Conservation (phyloP, 2,797 vertebrate genomes). For the Brotula barbata region DNA sequence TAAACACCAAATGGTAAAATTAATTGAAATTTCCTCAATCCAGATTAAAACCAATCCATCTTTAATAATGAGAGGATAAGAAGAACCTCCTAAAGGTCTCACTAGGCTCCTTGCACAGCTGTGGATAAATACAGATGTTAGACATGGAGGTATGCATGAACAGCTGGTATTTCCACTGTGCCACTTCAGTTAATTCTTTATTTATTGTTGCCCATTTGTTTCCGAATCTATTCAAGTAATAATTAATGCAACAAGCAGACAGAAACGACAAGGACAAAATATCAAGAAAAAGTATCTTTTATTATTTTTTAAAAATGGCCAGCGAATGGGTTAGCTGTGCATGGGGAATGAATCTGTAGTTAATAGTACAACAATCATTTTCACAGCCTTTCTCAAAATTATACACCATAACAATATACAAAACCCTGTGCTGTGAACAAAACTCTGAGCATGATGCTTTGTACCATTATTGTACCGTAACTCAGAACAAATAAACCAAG, state of each 20-base stretch:
- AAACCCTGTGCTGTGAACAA: constrained; percentile 70
- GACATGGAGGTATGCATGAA: constrained; percentile 18
- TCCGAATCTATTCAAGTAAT: constrained; percentile 19
- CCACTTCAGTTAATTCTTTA: constrained; percentile 5
- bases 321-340: constrained; percentile 92
- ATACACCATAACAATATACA: constrained; percentile 76
- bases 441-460: constrained; percentile 41
- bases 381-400: constrained; percentile 81
- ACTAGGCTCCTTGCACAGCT: constrained; percentile 35
- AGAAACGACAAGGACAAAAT: constrained; percentile 58
- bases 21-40: too few relatives aligned
- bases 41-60: too few relatives aligned
- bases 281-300: constrained; percentile 72
- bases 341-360: constrained; percentile 85
- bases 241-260: constrained; percentile 1
- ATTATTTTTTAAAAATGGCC: constrained; percentile 75
- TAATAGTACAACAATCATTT: constrained; percentile 78
- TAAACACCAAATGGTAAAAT: too few relatives aligned
- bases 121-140: constrained; percentile 49
- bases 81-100: constrained; percentile 12
- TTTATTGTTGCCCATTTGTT: constrained; percentile 10
- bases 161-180: constrained; percentile 23
- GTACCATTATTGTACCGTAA: constrained; percentile 35
- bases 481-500: constrained; percentile 63
- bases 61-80: too few relatives aligned